Conservation (phyloP, 2,113 vertebrate genomes). For the Cephalopholis sonnerati region DNA sequence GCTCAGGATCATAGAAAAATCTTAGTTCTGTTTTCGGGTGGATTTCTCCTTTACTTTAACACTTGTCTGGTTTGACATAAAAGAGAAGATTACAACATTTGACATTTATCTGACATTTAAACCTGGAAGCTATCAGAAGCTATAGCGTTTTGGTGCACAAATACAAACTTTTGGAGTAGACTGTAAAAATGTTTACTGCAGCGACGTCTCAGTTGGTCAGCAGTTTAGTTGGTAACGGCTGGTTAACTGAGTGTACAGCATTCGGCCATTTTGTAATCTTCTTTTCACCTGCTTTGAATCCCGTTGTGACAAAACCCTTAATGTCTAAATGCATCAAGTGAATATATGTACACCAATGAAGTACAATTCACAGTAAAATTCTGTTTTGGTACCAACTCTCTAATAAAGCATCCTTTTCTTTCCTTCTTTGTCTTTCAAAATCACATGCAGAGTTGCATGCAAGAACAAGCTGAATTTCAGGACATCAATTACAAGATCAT, state of each 20-base stretch:
- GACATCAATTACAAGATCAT: too few species aligned
- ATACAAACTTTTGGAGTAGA: slow-evolving; percentile 29
- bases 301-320: slow-evolving; percentile 27
- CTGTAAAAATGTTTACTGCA: slow-evolving; percentile 18
- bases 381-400: neutral
- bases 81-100: slow-evolving; percentile 56
- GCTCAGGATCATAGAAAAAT: neutral
- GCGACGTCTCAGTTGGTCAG: neutral
- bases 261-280: neutral
- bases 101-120: slow-evolving; percentile 73
- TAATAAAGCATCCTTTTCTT: neutral
- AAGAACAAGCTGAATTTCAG: too few species aligned
- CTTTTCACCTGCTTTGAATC: slow-evolving; percentile 7
- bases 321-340: neutral
- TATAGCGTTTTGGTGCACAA: slow-evolving; percentile 28
- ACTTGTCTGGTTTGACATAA: slow-evolving; percentile 35
- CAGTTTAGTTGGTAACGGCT: neutral
- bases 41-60: slow-evolving; percentile 35
- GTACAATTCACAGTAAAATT: neutral
- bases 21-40: slow-evolving; percentile 38
- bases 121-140: slow-evolving; percentile 35
- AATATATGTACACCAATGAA: neutral
- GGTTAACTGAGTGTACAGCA: neutral
- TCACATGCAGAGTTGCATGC: too few species aligned
- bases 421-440: too few species aligned